These are phyloP conservation scores for Gymnoscopelus microlampas DNA, from an alignment of 2,797 vertebrate genomes.

Conservation along the genomic window DNA sequence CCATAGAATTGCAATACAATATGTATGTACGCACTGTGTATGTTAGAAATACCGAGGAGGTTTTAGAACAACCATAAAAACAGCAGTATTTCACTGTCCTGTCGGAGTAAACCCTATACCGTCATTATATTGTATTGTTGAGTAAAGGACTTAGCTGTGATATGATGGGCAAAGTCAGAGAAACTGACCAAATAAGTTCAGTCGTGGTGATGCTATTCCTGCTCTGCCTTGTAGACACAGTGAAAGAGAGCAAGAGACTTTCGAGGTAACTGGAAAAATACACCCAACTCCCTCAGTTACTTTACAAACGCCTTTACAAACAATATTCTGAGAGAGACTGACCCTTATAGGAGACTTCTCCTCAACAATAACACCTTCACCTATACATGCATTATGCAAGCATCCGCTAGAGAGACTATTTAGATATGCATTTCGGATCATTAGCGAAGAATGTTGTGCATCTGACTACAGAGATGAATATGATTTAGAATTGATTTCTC, in stretches of 20 bases:
- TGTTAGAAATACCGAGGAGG: too few species aligned
- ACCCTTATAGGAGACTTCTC: conserved; percentile 16
- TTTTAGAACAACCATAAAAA: too few species aligned
- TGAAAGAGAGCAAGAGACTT: neutral
- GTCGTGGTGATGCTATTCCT: conserved; percentile 12
- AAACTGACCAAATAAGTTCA: conserved; percentile 53
- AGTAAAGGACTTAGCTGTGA: conserved; percentile 17
- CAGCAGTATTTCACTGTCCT: neutral
- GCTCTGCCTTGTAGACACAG: conserved; percentile 4
- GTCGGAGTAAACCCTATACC: neutral
- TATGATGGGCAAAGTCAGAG: conserved; percentile 34
- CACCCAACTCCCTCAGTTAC: too few species aligned
- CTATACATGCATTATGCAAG: conserved; percentile 9
- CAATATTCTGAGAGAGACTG: neutral
- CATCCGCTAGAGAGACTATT: conserved; percentile 11
- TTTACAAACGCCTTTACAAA: neutral
- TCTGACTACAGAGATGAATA: conserved; percentile 6
- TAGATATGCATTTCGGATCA: conserved; percentile 26
- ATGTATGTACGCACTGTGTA: too few species aligned
- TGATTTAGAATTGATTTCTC: conserved; percentile 12
- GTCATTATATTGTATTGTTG: conserved; percentile 24
- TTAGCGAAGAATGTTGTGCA: conserved; percentile 9
- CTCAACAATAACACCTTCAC: conserved; percentile 35
- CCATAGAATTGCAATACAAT: too few species aligned
- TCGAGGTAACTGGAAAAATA: neutral